Evolutionary conservation across 1,140 invertebrate species (phyloP).

Genomic region (Micrasema longulum): DNA sequence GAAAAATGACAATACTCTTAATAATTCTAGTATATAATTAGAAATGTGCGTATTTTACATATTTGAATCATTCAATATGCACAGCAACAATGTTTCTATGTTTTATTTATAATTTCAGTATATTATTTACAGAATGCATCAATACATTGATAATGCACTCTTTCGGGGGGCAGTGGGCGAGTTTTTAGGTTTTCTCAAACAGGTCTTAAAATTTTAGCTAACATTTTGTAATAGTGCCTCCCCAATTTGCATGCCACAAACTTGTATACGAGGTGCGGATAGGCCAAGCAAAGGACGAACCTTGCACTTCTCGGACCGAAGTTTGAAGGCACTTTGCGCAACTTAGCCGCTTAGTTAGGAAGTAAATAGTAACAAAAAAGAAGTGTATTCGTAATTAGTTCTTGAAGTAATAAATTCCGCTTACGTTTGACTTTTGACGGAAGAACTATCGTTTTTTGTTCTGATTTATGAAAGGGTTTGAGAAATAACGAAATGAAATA

Average conservation of each 20-base stretch:
- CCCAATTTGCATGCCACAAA: conserved; percentile 7
- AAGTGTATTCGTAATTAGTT: conserved; percentile 52
- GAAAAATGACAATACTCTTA: no score
- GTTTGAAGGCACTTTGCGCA: conserved; percentile 23
- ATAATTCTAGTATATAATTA: no score
- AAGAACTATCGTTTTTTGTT: conserved; percentile 18
- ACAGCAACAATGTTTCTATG: no score
- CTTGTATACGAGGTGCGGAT: neutral
- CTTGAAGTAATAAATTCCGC: conserved; percentile 49
- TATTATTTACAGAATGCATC: no score
- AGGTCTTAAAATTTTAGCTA: no score
- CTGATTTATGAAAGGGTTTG: conserved; percentile 33
- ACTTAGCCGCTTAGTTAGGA: conserved; percentile 40
- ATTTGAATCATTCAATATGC: no score
- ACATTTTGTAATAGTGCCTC: neutral
- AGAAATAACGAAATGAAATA: neutral
- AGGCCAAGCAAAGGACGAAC: neutral
- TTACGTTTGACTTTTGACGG: conserved; percentile 40
- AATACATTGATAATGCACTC: no score
- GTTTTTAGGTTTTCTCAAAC: no score
- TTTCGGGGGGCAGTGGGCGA: no score
- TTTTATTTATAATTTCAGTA: no score
- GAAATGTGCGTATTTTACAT: no score
- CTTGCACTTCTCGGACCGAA: conserved; percentile 32
- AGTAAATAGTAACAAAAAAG: conserved; percentile 40